Base-by-base conservation (phyloP, 2,888 invertebrate genomes). In the Zele albiditarsus region DNA sequence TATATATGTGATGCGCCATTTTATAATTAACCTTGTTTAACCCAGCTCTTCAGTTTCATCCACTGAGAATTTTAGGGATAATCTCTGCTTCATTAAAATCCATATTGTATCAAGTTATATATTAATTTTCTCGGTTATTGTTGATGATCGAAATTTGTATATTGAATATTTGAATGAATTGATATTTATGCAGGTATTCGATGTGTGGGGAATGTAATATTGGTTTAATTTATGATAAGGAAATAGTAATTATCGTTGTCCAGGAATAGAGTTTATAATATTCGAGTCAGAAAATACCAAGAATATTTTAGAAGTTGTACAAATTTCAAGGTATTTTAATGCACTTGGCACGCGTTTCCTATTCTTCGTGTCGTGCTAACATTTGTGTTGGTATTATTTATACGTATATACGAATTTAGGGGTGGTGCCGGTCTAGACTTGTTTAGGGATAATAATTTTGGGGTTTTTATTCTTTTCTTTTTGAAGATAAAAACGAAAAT, bases 41-140 rank as follows among this genome's bases (percentile, higher is more conserved):
- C 76, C 68, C 73, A 23, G 33, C 71, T 65, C 70, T 75, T 33
- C 42, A 31, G 49, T 66, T 66, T 65, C 71, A 71, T 67, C 69
- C 58, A 42, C 58, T 31, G 33, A 71, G 49, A 28, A 65, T 75
- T 78, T 72, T 75, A 25, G 62, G 62, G 71, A 73, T 57, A 69
- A 65, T 68, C 63, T 60, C 28, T 53, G 49, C 28, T 42, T 42
- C 57, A 68, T 60, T 38, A 38, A 62, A 58, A 70, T 33, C 58
- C 14, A 42, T 71, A 46, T 46, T 66, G 65, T 28, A 25, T 72
- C 28, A 12, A 5, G 20, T 23, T 2, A 31, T 71, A 5, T 31
- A 46, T 46, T 46, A 1, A 46, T 16, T n/a, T 8, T 12, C 38
- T 38, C 38, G 12, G 8, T 38, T 12, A 38, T 38, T 38, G 38